These are phyloP conservation scores for Sebastes variabilis DNA, from an alignment of 2,797 vertebrate species.

Conservation along the genomic window DNA sequence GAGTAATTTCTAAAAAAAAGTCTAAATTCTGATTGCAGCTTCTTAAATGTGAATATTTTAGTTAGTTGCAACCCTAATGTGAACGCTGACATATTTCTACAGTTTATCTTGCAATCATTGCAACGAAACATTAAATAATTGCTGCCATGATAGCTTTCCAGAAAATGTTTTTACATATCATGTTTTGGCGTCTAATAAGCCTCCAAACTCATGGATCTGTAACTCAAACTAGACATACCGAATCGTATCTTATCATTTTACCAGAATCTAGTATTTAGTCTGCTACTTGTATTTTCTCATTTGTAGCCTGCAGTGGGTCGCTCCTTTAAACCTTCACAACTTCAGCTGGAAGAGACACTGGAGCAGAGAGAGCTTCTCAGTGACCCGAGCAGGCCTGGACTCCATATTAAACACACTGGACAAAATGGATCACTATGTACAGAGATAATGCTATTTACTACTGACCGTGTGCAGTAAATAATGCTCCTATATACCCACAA, in stretches of 20 bases:
- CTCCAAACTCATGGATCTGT: not conserved
- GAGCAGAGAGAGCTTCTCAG: not conserved
- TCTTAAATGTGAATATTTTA: too few relatives aligned
- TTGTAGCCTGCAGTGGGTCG: not conserved
- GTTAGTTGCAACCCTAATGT: not conserved
- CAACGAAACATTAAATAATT: not conserved
- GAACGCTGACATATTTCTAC: not conserved
- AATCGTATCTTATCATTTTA: not conserved
- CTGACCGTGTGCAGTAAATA: constrained; percentile 62
- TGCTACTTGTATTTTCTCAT: not conserved
- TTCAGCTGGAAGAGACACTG: constrained; percentile 4
- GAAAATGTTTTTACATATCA: not conserved
- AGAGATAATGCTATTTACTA: constrained; percentile 66
- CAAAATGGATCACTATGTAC: constrained; percentile 46
- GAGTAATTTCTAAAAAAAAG: too few relatives aligned
- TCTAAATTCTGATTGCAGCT: too few relatives aligned
- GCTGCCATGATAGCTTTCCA: not conserved
- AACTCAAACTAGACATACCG: not conserved
- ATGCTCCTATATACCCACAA: not conserved
- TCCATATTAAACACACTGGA: constrained; percentile 24
- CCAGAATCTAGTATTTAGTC: not conserved
- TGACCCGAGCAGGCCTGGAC: constrained; percentile 8
- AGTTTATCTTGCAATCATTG: not conserved
- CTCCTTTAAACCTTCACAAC: not conserved
- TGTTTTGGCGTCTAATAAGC: not conserved